Percentiles rank a stretch among this genome's conserved stretches.
phyloP scores from a whole-genome alignment of 2,888 invertebrate genomes.

The Cheilosia variabilis region DNA sequence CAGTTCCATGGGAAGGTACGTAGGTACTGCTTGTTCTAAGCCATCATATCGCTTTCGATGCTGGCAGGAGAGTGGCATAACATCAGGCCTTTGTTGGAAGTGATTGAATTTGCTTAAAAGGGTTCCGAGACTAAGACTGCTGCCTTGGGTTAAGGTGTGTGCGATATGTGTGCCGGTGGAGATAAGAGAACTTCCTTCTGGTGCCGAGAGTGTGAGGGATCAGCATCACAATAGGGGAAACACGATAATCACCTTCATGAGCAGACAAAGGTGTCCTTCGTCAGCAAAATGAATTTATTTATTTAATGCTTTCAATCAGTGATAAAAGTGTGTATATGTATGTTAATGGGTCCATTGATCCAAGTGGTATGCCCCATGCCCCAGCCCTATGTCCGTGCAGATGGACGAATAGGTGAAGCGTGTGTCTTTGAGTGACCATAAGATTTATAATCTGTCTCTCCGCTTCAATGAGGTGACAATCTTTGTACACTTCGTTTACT shows the following conservation, averaged over 20 bases:
- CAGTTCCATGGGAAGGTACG: neutral
- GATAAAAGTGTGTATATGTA: conserved; percentile 30
- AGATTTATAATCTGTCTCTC: conserved; percentile 71
- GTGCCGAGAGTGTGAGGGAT: conserved; percentile 6
- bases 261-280: conserved; percentile 49
- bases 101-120: conserved; percentile 72
- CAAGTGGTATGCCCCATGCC: neutral
- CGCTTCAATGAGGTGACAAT: conserved; percentile 73
- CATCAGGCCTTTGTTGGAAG: conserved; percentile 61
- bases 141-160: conserved; percentile 41
- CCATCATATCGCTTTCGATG: conserved; percentile 69
- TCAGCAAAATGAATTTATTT: conserved; percentile 68
- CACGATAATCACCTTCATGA: conserved; percentile 61
- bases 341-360: conserved; percentile 24
- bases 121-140: conserved; percentile 30
- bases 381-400: conserved; percentile 12
- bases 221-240: conserved; percentile 34
- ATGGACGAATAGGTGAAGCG: conserved; percentile 47
- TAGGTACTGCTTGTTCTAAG: conserved; percentile 48
- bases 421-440: conserved; percentile 62
- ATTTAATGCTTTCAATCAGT: conserved; percentile 65
- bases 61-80: conserved; percentile 53
- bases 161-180: conserved; percentile 32
- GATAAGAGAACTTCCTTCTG: conserved; percentile 45
- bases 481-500: conserved; percentile 71